phyloP scores from a whole-genome alignment of 2,113 vertebrate species.

The Neolamprologus toae region DNA sequence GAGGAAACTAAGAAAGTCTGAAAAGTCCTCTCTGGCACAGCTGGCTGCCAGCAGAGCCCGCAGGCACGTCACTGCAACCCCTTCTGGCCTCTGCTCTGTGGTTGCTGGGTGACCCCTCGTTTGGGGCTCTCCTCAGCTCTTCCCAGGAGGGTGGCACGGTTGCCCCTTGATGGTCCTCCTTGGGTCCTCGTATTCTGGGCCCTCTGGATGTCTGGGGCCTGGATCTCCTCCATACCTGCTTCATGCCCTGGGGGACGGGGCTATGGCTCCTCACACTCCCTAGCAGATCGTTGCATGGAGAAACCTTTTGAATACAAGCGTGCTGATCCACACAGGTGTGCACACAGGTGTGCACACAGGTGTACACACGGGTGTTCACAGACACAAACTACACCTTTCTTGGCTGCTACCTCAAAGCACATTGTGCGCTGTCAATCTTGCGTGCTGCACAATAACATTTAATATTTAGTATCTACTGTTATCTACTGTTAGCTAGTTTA shows the following conservation, averaged over 20 bases:
- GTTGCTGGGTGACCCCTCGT: neutral
- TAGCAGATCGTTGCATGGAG: neutral
- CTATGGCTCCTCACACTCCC: neutral
- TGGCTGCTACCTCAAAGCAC: rapidly evolving
- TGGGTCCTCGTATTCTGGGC: neutral
- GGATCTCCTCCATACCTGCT: neutral
- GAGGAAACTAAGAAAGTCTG: neutral
- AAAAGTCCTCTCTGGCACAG: neutral
- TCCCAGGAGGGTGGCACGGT: neutral
- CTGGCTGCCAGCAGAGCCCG: neutral
- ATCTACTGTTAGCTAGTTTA: too few relatives aligned
- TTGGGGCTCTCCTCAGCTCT: neutral
- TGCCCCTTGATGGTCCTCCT: neutral
- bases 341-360: neutral
- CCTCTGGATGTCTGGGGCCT: neutral
- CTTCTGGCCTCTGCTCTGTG: neutral
- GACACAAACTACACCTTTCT: neutral
- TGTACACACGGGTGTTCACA: neutral
- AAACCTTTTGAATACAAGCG: neutral
- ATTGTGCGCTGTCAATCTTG: neutral
- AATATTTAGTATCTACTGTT: too few relatives aligned
- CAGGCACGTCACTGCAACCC: neutral
- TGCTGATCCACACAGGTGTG: neutral
- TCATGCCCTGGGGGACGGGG: neutral
- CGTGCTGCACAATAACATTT: neutral